A percentile compares a stretch with the other conserved stretches of the same genome.
Conservation (phyloP, 2,113 vertebrate species). For the Ancistrus triradiatus region DNA sequence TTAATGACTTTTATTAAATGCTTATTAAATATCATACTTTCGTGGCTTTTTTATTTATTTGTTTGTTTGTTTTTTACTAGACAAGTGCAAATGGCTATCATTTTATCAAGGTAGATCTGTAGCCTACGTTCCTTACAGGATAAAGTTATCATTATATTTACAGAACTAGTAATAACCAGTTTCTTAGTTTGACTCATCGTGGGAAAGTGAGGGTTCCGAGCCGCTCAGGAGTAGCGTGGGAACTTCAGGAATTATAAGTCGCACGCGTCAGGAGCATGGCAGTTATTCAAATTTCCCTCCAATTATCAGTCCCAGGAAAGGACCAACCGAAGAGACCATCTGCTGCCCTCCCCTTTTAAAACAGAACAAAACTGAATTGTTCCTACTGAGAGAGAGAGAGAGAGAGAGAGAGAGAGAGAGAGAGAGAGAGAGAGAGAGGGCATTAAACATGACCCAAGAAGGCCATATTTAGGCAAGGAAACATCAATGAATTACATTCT, state of each 20-base stretch:
- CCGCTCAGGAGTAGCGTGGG: conserved; percentile 36
- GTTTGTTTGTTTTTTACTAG: too few species aligned
- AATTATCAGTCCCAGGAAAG: conserved; percentile 51
- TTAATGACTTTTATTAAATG: too few species aligned
- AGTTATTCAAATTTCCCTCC: conserved; percentile 74
- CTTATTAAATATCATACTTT: too few species aligned
- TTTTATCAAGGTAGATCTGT: too few species aligned
- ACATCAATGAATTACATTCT: background rate
- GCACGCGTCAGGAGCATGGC: conserved; percentile 73
- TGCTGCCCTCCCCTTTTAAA: conserved; percentile 63
- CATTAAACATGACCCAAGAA: background rate
- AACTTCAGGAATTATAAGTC: conserved; percentile 48
- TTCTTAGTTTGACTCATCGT: background rate
- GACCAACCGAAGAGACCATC: conserved; percentile 56
- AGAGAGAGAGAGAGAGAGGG: background rate
- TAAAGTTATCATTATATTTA: too few species aligned
- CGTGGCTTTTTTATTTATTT: too few species aligned
- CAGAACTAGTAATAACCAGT: background rate
- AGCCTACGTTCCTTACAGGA: too few species aligned
- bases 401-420: too few species aligned
- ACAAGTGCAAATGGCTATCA: too few species aligned
- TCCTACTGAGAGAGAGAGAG: background rate
- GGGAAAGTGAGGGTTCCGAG: background rate
- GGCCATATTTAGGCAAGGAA: background rate
- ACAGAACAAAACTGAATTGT: conserved; percentile 29